Evolutionary conservation across 1,140 invertebrate species (phyloP).

Genomic region (Lanistes nyassanus): DNA sequence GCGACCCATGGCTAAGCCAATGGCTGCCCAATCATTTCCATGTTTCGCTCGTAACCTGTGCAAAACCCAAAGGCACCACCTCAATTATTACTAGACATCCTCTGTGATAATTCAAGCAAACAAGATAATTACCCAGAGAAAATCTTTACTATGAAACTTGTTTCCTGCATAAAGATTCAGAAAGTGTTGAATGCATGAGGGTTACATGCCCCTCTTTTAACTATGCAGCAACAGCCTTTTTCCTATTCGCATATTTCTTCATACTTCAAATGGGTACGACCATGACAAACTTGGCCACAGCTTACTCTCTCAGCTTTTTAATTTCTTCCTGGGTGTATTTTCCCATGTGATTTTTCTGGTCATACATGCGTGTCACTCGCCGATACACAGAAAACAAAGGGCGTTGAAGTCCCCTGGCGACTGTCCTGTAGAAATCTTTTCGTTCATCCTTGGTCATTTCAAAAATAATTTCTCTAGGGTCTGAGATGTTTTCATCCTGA

Average conservation of each 20-base stretch:
- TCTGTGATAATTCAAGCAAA: no score
- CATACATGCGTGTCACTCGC: conserved; percentile 70
- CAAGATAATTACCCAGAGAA: no score
- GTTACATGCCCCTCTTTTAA: not conserved
- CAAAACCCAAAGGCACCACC: not conserved
- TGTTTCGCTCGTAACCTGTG: conserved; percentile 65
- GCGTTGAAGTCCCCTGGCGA: conserved; percentile 68
- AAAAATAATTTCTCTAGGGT: conserved; percentile 70
- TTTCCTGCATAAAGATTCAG: no score
- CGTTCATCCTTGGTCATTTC: conserved; percentile 70
- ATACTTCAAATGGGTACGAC: not conserved
- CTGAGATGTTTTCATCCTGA: conserved; percentile 63
- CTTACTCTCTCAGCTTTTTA: conserved; percentile 66
- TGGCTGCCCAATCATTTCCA: conserved; percentile 71
- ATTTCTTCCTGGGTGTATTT: conserved; percentile 70
- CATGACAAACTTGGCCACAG: conserved; percentile 7
- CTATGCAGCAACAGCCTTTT: not conserved
- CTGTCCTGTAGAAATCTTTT: conserved; percentile 69
- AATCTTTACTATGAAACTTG: no score
- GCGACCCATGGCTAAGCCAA: conserved; percentile 67
- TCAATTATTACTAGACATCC: no score
- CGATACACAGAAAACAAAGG: conserved; percentile 71
- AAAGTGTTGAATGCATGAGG: not conserved
- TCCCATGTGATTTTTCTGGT: conserved; percentile 70
- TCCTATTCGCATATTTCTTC: not conserved